Evolutionary conservation across 2,888 invertebrate species (phyloP), one percentile per base, ranked within the genome.

Genomic region (Ectemnius continuus): DNA sequence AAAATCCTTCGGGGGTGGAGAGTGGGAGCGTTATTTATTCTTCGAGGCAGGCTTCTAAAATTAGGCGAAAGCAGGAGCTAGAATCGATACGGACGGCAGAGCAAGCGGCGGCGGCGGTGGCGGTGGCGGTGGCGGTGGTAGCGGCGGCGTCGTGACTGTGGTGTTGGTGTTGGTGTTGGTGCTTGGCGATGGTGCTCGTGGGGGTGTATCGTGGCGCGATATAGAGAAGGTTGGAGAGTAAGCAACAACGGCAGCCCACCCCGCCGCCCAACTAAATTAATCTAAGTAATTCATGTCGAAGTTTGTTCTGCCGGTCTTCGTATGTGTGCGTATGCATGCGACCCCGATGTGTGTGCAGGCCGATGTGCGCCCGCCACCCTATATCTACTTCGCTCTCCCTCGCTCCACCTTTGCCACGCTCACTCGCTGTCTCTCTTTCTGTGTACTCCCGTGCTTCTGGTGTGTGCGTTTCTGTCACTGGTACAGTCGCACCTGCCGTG

Each of bases 231-330:
- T 82, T 78, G 83, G 82, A 83, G 83, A 83, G 83, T 83, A 83
- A 85, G 86, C 84, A 79, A 83, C 82, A 82, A 85, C 84, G 79
- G 80, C 84, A 76, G 77, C 80, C 73, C 79, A 73, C 83, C 83
- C 81, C 75, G 75, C 86, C 86, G 81, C 82, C 85, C 85, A 87
- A 88, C 88, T 89, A 88, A 89, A 88, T 89, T 89, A 89, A 89
- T 89, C 88, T 88, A 88, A 88, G 88, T 88, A 89, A 89, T 89
- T 89, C 89, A 88, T 88, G 88, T 85, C 86, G 84, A 89, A 89
- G 89, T 89, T 88, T 88, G 85, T 85, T 79, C 82, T 76, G 79
- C 81, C 82, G 78, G 64, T 28, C 60, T 36, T 8, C 1, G 36
- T 63, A 59, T 72, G 72, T 28, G 64, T 65, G 69, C 57, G 61